These are phyloP conservation scores for Gobionotothen gibberifrons DNA, from an alignment of 2,797 vertebrate genomes.

Conservation along the genomic window DNA sequence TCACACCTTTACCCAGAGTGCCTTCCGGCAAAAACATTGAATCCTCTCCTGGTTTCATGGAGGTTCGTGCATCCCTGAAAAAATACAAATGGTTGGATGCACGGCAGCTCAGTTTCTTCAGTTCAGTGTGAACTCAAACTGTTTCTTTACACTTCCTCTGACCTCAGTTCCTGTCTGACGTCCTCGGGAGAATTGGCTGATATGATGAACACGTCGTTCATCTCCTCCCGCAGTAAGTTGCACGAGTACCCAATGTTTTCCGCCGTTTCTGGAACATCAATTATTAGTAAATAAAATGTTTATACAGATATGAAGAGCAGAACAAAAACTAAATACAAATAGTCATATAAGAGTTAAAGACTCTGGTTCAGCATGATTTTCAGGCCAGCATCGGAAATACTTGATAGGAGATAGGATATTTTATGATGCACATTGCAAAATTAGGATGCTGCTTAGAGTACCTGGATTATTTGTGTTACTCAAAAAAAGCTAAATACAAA, in stretches of 20 bases:
- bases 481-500: neutral
- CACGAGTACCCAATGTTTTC: slow-evolving; percentile 96
- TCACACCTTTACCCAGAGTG: slow-evolving; percentile 57
- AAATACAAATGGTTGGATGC: neutral
- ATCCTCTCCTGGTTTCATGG: slow-evolving; percentile 85
- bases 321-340: no score
- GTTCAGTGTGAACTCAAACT: fast-evolving
- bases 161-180: slow-evolving; percentile 90
- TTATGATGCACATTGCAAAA: neutral
- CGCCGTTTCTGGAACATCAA: slow-evolving; percentile 88
- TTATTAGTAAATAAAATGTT: neutral
- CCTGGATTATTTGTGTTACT: no score
- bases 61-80: slow-evolving; percentile 84
- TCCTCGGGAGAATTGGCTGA: slow-evolving; percentile 83
- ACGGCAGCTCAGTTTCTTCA: neutral
- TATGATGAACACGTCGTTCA: slow-evolving; percentile 90
- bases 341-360: no score
- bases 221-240: slow-evolving; percentile 91
- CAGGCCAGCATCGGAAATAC: no score
- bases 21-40: slow-evolving; percentile 58
- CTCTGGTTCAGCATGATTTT: no score
- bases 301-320: neutral
- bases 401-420: neutral
- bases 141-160: slow-evolving; percentile 10
- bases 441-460: neutral